These are phyloP conservation scores for Pelecanus crispus DNA, from an alignment of 2,113 vertebrate genomes.

Conservation along the genomic window DNA sequence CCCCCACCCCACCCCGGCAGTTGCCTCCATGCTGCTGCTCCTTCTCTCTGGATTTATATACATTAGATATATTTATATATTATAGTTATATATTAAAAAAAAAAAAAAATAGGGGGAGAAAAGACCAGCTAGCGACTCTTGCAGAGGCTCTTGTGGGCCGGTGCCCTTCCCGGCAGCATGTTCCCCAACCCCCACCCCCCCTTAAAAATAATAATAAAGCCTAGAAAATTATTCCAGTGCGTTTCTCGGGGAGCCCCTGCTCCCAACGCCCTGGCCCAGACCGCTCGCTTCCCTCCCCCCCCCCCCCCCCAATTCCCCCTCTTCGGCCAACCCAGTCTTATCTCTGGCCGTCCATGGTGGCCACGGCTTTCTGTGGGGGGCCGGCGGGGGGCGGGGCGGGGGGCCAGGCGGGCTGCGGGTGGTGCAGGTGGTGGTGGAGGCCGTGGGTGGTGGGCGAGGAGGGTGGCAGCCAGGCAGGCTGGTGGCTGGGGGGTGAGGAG, in stretches of 20 bases:
- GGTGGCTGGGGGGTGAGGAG: conserved; percentile 83
- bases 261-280: neutral
- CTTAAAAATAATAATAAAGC: conserved; percentile 52
- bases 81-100: conserved; percentile 76
- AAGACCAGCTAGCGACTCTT: neutral
- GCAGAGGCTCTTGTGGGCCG: neutral
- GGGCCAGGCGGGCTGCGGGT: conserved; percentile 83
- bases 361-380: conserved; percentile 77
- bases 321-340: conserved; percentile 70
- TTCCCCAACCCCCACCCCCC: neutral
- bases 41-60: conserved; percentile 50
- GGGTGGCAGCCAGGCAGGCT: conserved; percentile 81
- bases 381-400: conserved; percentile 71
- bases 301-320: neutral
- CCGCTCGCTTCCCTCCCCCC: too few relatives aligned
- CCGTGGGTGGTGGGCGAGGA: conserved; percentile 81
- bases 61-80: conserved; percentile 77
- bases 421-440: conserved; percentile 75
- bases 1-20: neutral
- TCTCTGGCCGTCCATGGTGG: conserved; percentile 85
- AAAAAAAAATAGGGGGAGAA: neutral
- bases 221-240: conserved; percentile 75
- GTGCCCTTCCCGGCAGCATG: conserved; percentile 22
- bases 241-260: conserved; percentile 42
- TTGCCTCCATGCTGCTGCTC: neutral